Percentiles rank a stretch among this genome's conserved stretches.
Conservation (phyloP, 2,797 vertebrate genomes). For the Anguilla pacifica region DNA sequence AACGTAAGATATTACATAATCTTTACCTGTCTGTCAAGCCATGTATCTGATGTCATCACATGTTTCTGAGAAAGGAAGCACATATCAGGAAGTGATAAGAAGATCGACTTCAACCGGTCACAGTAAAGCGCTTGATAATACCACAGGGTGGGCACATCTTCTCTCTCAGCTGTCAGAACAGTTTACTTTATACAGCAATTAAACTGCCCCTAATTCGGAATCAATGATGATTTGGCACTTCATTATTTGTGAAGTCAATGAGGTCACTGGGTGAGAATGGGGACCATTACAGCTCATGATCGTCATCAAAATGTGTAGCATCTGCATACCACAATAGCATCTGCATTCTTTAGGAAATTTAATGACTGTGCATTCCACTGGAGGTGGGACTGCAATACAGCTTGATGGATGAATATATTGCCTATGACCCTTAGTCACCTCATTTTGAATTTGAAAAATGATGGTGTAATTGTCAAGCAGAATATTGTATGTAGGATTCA, state of each 20-base stretch:
- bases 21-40: constrained; percentile 69
- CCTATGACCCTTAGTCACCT: not conserved
- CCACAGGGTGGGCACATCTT: not conserved
- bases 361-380: not conserved
- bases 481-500: not conserved
- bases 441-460: not conserved
- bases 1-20: constrained; percentile 21
- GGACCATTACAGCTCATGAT: not conserved
- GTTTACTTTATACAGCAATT: not conserved
- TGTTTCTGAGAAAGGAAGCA: constrained; percentile 60
- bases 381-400: not conserved
- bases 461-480: not conserved
- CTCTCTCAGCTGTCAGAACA: not conserved
- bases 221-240: not conserved
- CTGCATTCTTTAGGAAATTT: not conserved
- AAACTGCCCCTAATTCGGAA: not conserved
- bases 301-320: not conserved
- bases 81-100: not conserved
- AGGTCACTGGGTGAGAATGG: not conserved
- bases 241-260: not conserved
- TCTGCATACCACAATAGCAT: not conserved
- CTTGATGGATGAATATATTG: not conserved
- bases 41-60: constrained; percentile 68
- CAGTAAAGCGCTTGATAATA: not conserved
- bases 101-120: not conserved